Evolutionary conservation across 2,888 invertebrate genomes (phyloP).

Genomic region (Yponomeuta cagnagella): DNA sequence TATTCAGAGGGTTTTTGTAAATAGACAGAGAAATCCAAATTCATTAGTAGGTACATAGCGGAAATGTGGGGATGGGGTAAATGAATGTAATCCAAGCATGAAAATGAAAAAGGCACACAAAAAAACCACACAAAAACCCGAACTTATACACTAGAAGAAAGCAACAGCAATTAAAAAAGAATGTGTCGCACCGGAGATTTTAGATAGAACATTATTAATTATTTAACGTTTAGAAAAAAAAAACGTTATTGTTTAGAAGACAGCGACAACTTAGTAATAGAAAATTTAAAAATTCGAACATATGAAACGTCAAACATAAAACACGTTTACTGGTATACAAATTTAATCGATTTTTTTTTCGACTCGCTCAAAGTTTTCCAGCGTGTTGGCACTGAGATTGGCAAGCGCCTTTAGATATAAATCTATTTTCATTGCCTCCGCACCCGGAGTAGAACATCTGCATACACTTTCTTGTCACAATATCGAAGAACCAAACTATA

Average conservation of each 20-base stretch:
- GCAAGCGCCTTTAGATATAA: constrained; percentile 38
- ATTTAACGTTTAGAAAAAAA: too few species aligned
- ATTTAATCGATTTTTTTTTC: not conserved
- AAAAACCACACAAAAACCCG: too few species aligned
- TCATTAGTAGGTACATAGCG: too few species aligned
- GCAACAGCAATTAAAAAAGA: too few species aligned
- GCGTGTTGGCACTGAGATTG: constrained; percentile 39
- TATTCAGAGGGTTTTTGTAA: too few species aligned
- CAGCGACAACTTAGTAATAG: not conserved
- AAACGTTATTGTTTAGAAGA: not conserved
- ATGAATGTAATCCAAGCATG: too few species aligned
- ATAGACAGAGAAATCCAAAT: too few species aligned
- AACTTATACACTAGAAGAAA: too few species aligned
- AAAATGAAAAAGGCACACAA: too few species aligned
- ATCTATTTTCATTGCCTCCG: constrained; percentile 63
- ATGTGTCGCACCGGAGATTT: too few species aligned
- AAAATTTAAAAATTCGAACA: not conserved
- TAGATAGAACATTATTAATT: too few species aligned
- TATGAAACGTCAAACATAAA: not conserved
- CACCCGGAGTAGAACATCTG: constrained; percentile 65
- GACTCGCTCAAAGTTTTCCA: constrained; percentile 20
- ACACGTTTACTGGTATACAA: not conserved
- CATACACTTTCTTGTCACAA: constrained; percentile 52
- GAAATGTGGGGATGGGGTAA: too few species aligned
- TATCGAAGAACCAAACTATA: constrained; percentile 55